Evolutionary conservation across 2,888 invertebrate species (phyloP), one percentile per base, ranked within the genome.

Genomic region (Polyploca ridens): DNA sequence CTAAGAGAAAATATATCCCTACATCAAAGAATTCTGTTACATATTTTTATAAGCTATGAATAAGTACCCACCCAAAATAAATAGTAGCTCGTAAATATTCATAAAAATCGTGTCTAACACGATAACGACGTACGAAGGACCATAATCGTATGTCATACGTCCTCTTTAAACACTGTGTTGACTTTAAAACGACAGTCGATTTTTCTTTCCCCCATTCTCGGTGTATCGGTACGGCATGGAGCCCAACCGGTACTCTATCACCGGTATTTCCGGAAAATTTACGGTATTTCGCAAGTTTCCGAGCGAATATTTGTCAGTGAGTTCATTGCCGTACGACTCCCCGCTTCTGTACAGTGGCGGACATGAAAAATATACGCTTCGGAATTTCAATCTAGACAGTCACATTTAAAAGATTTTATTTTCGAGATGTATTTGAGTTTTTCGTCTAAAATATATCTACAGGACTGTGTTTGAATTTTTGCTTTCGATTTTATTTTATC

Each of bases 231-330:
- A 44, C 46, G 35, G 38, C 59, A 41, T 46, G 41, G 11, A 13
- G 41, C 13, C 41, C 41, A 61, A 49, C 62, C 27, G 63, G 62
- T 61, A 64, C 66, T 74, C 58, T 64, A 69, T 72, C 69, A 69
- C 68, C 62, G 66, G 69, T 66, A 74, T 76, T 69, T 65, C 66
- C 63, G 62, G 68, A 70, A 69, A 74, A 71, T 73, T 68, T 64
- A 69, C 72, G 66, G 65, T 65, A 71, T 73, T 66, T 69, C 68
- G 58, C 64, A 69, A 68, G 67, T 69, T 71, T 68, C 65, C 65
- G 33, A 64, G 64, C 70, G 69, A 69, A 72, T 73, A 74, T 77
- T 74, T 76, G 72, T 70, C 69, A 69, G 69, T 49, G 69, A 69
- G 72, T 72, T 71, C 73, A 71, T 76, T 68, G 69, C 71, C 65